A percentile compares a stretch with the other conserved stretches of the same genome.
Evolutionary conservation across 2,888 invertebrate genomes (phyloP).

Genomic region (Endotricha flammealis): DNA sequence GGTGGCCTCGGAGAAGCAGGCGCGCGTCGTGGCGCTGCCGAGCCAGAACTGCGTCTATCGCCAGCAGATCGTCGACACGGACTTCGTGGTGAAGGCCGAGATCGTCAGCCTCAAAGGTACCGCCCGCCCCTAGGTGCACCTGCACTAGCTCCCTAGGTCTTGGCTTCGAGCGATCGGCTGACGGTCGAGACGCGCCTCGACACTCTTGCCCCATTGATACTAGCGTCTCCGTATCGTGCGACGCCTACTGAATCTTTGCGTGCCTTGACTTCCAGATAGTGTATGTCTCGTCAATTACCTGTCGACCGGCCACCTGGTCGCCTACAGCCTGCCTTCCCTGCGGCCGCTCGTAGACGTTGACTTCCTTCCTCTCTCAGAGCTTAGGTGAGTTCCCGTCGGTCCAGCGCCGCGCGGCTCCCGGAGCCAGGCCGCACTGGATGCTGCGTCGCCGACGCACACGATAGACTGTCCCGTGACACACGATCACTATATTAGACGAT

Average conservation of each 20-base stretch:
- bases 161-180: not conserved
- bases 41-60: conserved; percentile 97
- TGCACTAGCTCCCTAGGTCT: not conserved
- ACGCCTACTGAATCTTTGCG: conserved; percentile 15
- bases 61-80: conserved; percentile 93
- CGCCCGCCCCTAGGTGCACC: not conserved
- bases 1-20: conserved; percentile 96
- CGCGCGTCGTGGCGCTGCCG: conserved; percentile 94
- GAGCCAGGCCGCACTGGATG: conserved; percentile 6
- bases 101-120: conserved; percentile 93
- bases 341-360: conserved; percentile 94
- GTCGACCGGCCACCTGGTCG: conserved; percentile 94
- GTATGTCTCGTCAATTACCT: conserved; percentile 96
- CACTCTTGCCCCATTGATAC: not conserved
- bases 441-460: conserved; percentile 23
- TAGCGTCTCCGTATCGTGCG: not conserved
- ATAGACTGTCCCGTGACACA: conserved; percentile 39
- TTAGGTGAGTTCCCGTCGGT: conserved; percentile 83
- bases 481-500: conserved; percentile 50
- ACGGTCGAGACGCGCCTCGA: no score
- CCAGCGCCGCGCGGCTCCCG: not conserved
- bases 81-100: conserved; percentile 96
- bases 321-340: conserved; percentile 97
- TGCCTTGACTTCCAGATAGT: conserved; percentile 82
- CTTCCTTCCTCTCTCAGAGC: conserved; percentile 95